These are phyloP conservation scores for Automeris io DNA, from an alignment of 2,888 invertebrate genomes.

Conservation along the genomic window DNA sequence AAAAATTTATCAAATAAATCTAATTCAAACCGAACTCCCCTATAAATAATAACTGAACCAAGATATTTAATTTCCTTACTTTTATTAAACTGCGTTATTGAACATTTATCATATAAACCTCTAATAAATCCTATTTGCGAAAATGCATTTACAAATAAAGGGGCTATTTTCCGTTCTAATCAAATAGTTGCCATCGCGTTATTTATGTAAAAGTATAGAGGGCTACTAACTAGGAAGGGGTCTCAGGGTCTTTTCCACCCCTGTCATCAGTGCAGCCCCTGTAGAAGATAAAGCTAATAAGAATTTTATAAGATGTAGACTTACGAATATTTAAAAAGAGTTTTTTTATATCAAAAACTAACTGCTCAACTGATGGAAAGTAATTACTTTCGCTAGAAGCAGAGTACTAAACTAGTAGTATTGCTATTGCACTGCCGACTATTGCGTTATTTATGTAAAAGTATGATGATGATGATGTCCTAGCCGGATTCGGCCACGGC, in stretches of 20 bases:
- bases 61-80: conserved; percentile 1
- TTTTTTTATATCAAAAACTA: neutral
- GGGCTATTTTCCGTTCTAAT: conserved; percentile 45
- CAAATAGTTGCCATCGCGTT: conserved; percentile 66
- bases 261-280: conserved; percentile 35
- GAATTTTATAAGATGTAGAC: conserved; percentile 53
- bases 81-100: neutral
- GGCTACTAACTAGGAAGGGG: conserved; percentile 22
- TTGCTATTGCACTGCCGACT: too few species aligned
- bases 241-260: conserved; percentile 41
- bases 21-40: neutral
- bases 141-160: conserved; percentile 53
- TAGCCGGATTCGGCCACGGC: too few species aligned
- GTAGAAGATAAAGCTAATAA: conserved; percentile 56
- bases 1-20: neutral
- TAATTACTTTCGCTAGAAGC: neutral
- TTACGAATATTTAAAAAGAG: conserved; percentile 1
- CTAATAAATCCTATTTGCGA: conserved; percentile 51
- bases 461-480: too few species aligned
- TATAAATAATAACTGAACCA: neutral
- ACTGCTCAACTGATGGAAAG: too few species aligned
- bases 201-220: conserved; percentile 39
- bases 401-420: too few species aligned
- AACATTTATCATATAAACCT: conserved; percentile 25
- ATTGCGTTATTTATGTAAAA: too few species aligned